Conservation (phyloP, 2,888 invertebrate genomes). For the Cinara cedri region DNA sequence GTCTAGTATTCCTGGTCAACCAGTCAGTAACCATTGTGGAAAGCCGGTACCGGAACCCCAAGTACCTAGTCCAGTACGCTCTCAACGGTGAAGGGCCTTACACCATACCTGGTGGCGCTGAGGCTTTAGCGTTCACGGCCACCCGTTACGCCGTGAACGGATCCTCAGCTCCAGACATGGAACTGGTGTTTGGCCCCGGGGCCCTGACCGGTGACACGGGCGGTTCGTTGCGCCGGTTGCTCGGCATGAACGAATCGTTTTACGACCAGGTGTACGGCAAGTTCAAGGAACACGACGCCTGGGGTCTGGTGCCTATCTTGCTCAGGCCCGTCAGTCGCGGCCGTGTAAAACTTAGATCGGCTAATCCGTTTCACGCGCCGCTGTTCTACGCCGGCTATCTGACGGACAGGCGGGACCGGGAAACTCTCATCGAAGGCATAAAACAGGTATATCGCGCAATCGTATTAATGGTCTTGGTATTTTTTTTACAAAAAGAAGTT, state of each 20-base stretch:
- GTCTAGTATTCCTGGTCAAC: constrained; percentile 62
- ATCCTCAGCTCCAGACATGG: constrained; percentile 64
- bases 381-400: constrained; percentile 80
- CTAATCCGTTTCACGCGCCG: constrained; percentile 69
- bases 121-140: constrained; percentile 64
- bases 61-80: constrained; percentile 62
- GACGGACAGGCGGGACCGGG: constrained; percentile 66
- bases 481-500: too few relatives aligned
- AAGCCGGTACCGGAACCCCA: constrained; percentile 60
- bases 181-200: constrained; percentile 66
- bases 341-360: constrained; percentile 66
- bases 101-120: constrained; percentile 64
- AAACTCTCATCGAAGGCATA: constrained; percentile 64
- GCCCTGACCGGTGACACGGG: constrained; percentile 66
- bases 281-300: constrained; percentile 64
- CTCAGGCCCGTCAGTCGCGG: constrained; percentile 77
- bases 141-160: constrained; percentile 64
- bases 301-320: constrained; percentile 72
- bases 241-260: constrained; percentile 63
- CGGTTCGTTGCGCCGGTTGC: constrained; percentile 62
- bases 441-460: constrained; percentile 64
- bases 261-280: constrained; percentile 64
- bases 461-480: background rate
- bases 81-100: constrained; percentile 62
- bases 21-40: constrained; percentile 61